Conservation (phyloP, 2,113 vertebrate species). For the Anser brachyrhynchus region DNA sequence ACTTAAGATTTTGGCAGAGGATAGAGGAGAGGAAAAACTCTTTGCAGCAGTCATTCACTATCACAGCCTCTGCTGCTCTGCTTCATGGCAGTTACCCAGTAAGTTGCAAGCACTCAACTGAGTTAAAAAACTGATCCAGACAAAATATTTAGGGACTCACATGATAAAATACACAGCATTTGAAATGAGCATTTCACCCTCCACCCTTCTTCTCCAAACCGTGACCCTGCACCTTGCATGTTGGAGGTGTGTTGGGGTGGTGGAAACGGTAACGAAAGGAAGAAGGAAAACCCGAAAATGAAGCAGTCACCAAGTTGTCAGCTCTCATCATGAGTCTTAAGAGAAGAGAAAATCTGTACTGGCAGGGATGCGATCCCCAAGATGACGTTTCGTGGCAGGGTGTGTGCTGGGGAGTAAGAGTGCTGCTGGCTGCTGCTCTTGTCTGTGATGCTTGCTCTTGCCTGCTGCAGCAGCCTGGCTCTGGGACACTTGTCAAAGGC, state of each 20-base stretch:
- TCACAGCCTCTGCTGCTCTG: neutral
- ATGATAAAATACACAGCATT: neutral
- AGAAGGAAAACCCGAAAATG: neutral
- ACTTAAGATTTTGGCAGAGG: neutral
- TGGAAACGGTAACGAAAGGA: neutral
- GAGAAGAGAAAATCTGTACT: neutral
- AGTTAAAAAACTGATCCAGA: constrained; percentile 11
- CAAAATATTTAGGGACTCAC: constrained; percentile 10
- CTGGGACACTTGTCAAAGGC: neutral
- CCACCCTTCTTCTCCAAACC: neutral
- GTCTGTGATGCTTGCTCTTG: accelerated
- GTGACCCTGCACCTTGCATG: accelerated
- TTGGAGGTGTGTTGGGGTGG: neutral
- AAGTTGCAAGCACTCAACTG: neutral
- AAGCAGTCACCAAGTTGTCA: neutral
- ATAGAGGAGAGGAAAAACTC: neutral
- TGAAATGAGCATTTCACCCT: neutral
- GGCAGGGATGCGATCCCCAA: accelerated
- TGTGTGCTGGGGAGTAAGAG: accelerated
- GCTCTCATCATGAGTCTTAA: neutral
- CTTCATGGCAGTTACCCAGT: neutral
- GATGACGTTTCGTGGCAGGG: neutral
- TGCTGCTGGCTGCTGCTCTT: neutral
- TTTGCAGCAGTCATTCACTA: neutral
- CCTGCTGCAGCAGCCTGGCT: accelerated